phyloP scores from a whole-genome alignment of 2,113 vertebrate genomes.

The Notechis scutatus region DNA sequence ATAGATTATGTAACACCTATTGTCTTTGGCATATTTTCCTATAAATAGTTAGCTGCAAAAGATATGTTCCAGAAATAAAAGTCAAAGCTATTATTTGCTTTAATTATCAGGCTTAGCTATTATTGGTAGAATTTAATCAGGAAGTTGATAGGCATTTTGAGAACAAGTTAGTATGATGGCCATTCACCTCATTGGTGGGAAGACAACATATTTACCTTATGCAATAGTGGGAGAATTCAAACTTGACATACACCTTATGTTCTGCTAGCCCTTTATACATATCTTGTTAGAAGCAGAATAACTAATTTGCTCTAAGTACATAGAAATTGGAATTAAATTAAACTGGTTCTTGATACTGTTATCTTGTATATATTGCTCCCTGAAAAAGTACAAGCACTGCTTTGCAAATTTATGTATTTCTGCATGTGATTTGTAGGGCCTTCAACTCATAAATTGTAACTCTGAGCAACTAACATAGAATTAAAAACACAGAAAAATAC shows the following conservation, averaged over 20 bases:
- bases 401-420: neutral
- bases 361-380: neutral
- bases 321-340: neutral
- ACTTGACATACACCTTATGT: neutral
- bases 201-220: neutral
- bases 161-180: constrained; percentile 11
- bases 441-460: neutral
- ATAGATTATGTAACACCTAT: neutral
- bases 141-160: neutral
- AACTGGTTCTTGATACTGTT: neutral
- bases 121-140: neutral
- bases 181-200: neutral
- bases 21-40: neutral
- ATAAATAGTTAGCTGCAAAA: constrained; percentile 15
- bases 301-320: neutral
- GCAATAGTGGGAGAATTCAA: neutral
- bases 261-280: neutral
- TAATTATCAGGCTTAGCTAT: neutral
- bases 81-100: constrained; percentile 4
- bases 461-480: neutral
- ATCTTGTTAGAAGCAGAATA: neutral
- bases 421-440: neutral
- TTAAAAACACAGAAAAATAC: neutral
- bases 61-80: constrained; percentile 1
- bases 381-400: neutral